Percentiles rank a stretch among this genome's conserved stretches.
Evolutionary conservation across 1,140 invertebrate species (phyloP).

Genomic region (Panonychus citri): DNA sequence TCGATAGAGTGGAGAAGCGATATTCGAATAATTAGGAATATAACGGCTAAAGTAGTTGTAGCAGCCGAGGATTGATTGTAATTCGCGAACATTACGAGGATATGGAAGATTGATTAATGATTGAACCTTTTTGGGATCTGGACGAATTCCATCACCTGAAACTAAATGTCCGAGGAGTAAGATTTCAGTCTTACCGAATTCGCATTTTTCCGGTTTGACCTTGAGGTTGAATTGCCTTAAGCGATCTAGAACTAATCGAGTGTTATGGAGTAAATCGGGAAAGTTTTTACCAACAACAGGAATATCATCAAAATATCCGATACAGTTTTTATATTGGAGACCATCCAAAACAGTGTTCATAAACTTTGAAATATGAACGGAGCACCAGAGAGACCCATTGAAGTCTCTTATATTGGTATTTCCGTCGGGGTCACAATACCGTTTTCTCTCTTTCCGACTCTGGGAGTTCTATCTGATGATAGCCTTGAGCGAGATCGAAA

Average conservation of each 20-base stretch:
- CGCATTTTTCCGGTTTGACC: neutral
- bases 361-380: neutral
- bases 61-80: neutral
- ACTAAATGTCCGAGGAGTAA: neutral
- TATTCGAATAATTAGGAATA: neutral
- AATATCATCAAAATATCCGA: neutral
- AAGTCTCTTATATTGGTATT: neutral
- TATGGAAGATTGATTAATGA: neutral
- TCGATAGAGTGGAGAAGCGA: neutral
- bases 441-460: neutral
- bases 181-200: neutral
- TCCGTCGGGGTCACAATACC: neutral
- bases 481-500: neutral
- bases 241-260: neutral
- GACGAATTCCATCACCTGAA: neutral
- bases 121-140: neutral
- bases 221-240: neutral
- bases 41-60: neutral
- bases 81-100: neutral
- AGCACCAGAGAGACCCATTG: neutral
- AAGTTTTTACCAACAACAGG: neutral
- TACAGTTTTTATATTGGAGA: neutral
- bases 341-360: neutral
- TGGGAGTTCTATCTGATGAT: neutral
- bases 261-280: neutral